Evolutionary conservation across 2,113 vertebrate genomes (phyloP), one percentile per base, ranked within the genome.

Genomic region (Sapayoa aenigma): DNA sequence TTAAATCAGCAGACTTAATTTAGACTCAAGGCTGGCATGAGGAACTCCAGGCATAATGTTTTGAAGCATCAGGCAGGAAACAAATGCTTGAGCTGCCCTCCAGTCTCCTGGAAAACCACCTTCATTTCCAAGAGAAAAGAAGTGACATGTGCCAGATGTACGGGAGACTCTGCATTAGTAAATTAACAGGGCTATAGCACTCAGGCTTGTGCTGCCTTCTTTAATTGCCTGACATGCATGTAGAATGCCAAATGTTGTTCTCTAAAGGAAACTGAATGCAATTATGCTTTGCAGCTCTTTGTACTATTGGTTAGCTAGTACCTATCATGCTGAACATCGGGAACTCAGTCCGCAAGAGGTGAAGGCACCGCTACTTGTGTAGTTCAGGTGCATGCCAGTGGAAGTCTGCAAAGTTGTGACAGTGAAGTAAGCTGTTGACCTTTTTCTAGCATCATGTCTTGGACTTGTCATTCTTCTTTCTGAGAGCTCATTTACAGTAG

Each of bases 91-190:
- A 78, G 68, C 90, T 95, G 94, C 93, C 94, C 94, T 95, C 80
- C 46, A 72, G 73, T 82, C 91, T 96, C 66, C 74, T 96, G 87
- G 74, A 96, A 95, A 95, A 95, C 87, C 78, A 94, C 95, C 94
- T 96, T 94, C 84, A 27, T 87, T 95, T 95, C 80, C 91, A 94
- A 89, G 84, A 96, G 89, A 91, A 94, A 89, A 95, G 63, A 84
- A 97, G 81, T 96, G 95, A 95, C 96, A 91, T 93, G 84, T 93
- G 95, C 95, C 95, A 95, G 96, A 95, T 97, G 96, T 97, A 95
- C 33, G 23, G 1, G 93, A 89, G 93, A 76, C 96, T 94, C 71
- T 95, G 95, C 89, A 89, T 96, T 97, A 97, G 95, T 95, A 94
- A 95, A 95, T 97, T 95, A 97, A 92, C 95, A 95, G 89, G 91